Evolutionary conservation across 2,797 vertebrate genomes (phyloP).

Genomic region (Esox lucius): DNA sequence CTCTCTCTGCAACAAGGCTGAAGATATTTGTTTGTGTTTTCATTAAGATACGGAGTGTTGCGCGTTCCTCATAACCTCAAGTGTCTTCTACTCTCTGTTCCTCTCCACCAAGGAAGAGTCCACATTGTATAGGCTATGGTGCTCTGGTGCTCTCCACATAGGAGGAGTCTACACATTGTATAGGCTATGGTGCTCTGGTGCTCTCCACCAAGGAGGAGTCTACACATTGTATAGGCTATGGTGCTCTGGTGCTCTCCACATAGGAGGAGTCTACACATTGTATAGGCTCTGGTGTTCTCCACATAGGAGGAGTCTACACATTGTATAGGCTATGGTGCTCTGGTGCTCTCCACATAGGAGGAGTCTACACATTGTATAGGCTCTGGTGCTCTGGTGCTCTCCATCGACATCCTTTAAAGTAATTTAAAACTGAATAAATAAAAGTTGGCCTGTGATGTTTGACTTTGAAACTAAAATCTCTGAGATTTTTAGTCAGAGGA

Average conservation of each 20-base stretch:
- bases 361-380: constrained; percentile 48
- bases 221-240: constrained; percentile 43
- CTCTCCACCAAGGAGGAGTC: not conserved
- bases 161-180: constrained; percentile 37
- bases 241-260: constrained; percentile 3
- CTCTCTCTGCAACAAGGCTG: constrained; percentile 54
- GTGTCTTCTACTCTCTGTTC: constrained; percentile 53
- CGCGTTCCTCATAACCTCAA: constrained; percentile 51
- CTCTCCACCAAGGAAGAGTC: not conserved
- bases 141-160: constrained; percentile 43
- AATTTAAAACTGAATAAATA: constrained; percentile 74
- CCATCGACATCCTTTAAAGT: constrained; percentile 69
- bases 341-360: not conserved
- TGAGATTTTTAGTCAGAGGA: constrained; percentile 65
- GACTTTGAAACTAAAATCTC: constrained; percentile 80
- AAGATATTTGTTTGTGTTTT: constrained; percentile 79
- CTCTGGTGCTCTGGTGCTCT: constrained; percentile 23
- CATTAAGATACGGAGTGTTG: constrained; percentile 76
- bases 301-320: not conserved
- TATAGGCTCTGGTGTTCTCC: constrained; percentile 35
- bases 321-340: constrained; percentile 43
- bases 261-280: constrained; percentile 21
- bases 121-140: constrained; percentile 41
- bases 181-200: constrained; percentile 22
- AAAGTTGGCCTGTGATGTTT: constrained; percentile 72